Conservation (phyloP, 2,888 invertebrate species). For the Tortrix viridana region DNA sequence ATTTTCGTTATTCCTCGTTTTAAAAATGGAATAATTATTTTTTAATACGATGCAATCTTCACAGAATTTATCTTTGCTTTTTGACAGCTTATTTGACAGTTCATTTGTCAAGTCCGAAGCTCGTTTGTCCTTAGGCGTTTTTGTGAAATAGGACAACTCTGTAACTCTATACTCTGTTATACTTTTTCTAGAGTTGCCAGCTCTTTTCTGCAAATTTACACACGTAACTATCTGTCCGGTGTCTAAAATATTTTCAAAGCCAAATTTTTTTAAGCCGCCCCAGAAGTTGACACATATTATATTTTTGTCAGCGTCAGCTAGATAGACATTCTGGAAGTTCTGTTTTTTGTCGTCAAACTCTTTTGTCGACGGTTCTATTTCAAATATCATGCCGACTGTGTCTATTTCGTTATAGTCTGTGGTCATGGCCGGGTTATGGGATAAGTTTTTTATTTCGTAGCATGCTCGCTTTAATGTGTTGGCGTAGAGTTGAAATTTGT, state of each 20-base stretch:
- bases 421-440: conserved; percentile 50
- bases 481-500: conserved; percentile 46
- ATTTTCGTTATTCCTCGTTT: conserved; percentile 56
- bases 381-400: conserved; percentile 87
- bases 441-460: conserved; percentile 75
- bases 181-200: conserved; percentile 74
- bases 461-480: conserved; percentile 63
- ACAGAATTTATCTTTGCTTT: conserved; percentile 56
- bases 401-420: conserved; percentile 88
- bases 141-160: conserved; percentile 85
- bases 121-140: conserved; percentile 82
- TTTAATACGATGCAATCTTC: conserved; percentile 63
- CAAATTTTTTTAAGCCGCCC: conserved; percentile 79
- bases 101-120: conserved; percentile 73
- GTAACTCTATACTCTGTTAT: conserved; percentile 86
- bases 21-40: conserved; percentile 54
- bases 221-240: conserved; percentile 84
- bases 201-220: conserved; percentile 86
- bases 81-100: conserved; percentile 59
- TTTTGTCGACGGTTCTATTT: conserved; percentile 76
- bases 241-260: conserved; percentile 82
- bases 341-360: conserved; percentile 63
- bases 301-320: conserved; percentile 82
- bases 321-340: conserved; percentile 83
- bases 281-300: conserved; percentile 83